These are phyloP conservation scores for Alcis repandata DNA, from an alignment of 2,888 invertebrate genomes.

Conservation along the genomic window DNA sequence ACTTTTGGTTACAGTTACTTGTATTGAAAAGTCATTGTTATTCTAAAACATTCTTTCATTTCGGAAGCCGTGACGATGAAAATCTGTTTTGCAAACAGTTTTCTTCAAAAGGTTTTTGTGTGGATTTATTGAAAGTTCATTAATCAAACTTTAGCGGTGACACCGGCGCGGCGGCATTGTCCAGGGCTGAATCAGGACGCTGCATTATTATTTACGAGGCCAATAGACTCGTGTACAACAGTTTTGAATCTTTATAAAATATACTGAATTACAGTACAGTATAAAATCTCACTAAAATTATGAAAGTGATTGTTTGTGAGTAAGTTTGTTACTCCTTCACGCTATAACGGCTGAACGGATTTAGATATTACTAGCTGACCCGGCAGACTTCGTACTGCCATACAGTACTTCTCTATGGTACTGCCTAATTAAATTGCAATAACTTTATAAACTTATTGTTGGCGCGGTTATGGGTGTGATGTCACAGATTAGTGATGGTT, in stretches of 20 bases:
- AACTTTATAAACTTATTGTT: too few species aligned
- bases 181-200: conserved; percentile 54
- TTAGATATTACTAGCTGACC: too few species aligned
- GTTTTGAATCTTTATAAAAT: conserved; percentile 18
- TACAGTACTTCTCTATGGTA: too few species aligned
- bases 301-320: too few species aligned
- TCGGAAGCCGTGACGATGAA: conserved; percentile 27
- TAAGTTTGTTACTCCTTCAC: too few species aligned
- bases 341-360: too few species aligned
- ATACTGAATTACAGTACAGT: too few species aligned
- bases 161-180: conserved; percentile 59
- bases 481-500: too few species aligned
- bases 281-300: too few species aligned
- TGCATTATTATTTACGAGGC: conserved; percentile 61
- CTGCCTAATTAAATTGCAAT: too few species aligned
- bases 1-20: not conserved
- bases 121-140: conserved; percentile 55
- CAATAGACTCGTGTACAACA: conserved; percentile 40
- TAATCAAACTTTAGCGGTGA: conserved; percentile 67
- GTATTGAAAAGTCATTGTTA: conserved; percentile 15
- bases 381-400: too few species aligned
- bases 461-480: too few species aligned
- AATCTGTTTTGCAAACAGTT: conserved; percentile 50
- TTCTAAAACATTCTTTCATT: conserved; percentile 22
- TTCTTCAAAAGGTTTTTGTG: conserved; percentile 50